A percentile compares a stretch with the other conserved stretches of the same genome.
phyloP scores from a whole-genome alignment of 2,113 vertebrate species.

The Gulo gulo region DNA sequence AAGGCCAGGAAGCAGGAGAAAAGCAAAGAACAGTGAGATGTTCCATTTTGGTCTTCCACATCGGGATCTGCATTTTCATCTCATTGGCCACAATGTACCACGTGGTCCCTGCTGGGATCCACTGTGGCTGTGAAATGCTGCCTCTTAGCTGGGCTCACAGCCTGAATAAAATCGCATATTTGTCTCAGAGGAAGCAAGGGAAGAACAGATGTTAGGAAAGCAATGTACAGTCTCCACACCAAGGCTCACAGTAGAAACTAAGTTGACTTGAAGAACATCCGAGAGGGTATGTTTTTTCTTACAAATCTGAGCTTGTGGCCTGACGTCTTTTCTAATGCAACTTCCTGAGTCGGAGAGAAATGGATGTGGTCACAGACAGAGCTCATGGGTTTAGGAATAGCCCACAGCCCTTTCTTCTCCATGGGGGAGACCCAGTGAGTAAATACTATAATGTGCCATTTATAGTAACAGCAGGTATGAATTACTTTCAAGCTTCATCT shows the following conservation, averaged over 20 bases:
- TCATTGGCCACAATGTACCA: not conserved
- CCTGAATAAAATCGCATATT: not conserved
- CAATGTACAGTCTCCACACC: not conserved
- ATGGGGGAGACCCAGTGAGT: fast-evolving
- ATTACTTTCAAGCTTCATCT: not conserved
- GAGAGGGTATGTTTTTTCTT: not conserved
- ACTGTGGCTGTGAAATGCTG: not conserved
- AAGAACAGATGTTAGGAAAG: not conserved
- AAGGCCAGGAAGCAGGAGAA: not conserved
- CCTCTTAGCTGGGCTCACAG: not conserved
- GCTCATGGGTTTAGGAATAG: fast-evolving
- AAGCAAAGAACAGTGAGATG: too few relatives aligned
- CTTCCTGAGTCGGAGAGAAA: not conserved
- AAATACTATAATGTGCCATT: not conserved
- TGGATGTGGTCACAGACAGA: too few relatives aligned
- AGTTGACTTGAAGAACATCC: not conserved
- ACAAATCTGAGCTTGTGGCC: not conserved
- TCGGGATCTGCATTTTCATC: not conserved
- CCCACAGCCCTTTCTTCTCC: not conserved
- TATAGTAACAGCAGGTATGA: not conserved
- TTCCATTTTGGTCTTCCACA: not conserved
- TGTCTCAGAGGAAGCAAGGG: not conserved
- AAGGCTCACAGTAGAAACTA: not conserved
- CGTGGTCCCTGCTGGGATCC: not conserved
- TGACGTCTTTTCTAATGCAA: too few relatives aligned